These are phyloP conservation scores for Enteromius mattozi DNA, from an alignment of 2,797 vertebrate genomes.

Conservation along the genomic window DNA sequence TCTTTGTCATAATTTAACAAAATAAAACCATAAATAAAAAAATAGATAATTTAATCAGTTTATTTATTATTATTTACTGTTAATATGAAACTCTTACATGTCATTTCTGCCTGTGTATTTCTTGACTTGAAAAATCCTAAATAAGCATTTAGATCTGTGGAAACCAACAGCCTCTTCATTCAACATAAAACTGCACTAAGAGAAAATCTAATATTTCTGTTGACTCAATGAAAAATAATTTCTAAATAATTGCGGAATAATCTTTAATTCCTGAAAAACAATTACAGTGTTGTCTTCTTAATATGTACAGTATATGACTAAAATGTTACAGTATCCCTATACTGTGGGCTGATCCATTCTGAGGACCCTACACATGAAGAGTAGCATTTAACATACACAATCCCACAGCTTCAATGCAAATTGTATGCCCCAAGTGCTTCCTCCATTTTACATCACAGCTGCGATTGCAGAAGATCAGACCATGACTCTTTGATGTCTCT, in stretches of 20 bases:
- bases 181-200: neutral
- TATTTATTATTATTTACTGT: neutral
- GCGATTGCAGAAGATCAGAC: conserved; percentile 17
- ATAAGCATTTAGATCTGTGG: neutral
- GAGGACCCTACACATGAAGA: neutral
- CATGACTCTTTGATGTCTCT: conserved; percentile 57
- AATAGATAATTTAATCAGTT: no score
- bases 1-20: no score
- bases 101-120: neutral
- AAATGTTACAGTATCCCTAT: neutral
- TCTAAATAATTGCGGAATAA: no score
- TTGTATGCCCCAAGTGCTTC: conserved; percentile 23
- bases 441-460: conserved; percentile 29
- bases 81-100: neutral
- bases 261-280: neutral
- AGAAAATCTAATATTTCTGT: neutral
- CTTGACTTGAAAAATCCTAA: neutral
- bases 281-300: neutral
- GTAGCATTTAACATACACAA: neutral
- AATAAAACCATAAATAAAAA: no score
- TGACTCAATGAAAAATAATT: neutral
- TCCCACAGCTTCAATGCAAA: conserved; percentile 28
- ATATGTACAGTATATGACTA: neutral
- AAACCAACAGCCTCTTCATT: neutral
- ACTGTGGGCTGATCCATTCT: neutral